Percentiles rank a stretch among this genome's conserved stretches.
These are phyloP conservation scores for Thalpophila matura DNA, from an alignment of 2,888 invertebrate species.

Conservation along the genomic window DNA sequence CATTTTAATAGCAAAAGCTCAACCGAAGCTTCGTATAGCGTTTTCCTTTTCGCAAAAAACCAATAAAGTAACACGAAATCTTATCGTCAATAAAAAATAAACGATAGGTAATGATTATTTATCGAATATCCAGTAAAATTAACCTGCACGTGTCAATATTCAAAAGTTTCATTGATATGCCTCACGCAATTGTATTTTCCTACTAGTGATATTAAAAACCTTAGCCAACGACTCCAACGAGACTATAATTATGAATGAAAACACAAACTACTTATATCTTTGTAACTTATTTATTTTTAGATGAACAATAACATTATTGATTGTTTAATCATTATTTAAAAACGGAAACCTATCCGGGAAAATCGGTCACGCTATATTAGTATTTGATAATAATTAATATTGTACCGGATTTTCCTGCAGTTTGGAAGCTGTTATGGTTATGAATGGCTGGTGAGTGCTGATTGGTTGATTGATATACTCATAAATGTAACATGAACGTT, in stretches of 20 bases:
- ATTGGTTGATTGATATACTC: slow-evolving; percentile 1
- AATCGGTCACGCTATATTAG: slow-evolving; percentile 30
- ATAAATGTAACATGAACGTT: slow-evolving; percentile 57
- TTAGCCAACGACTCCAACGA: slow-evolving; percentile 1
- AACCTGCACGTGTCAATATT: slow-evolving; percentile 23
- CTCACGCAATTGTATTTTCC: slow-evolving; percentile 42
- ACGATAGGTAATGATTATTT: slow-evolving; percentile 4
- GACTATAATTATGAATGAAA: slow-evolving; percentile 26
- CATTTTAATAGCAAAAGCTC: no score
- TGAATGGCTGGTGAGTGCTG: slow-evolving; percentile 33
- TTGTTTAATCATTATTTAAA: slow-evolving; percentile 2
- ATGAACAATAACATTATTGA: neutral
- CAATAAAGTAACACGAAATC: neutral
- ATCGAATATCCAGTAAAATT: neutral
- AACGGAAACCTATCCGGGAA: slow-evolving; percentile 24
- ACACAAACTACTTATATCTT: neutral
- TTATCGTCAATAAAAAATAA: neutral
- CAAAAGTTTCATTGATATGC: slow-evolving; percentile 43
- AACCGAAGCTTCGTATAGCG: neutral
- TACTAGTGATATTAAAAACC: no score
- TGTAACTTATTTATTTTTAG: neutral
- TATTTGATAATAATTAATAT: slow-evolving; percentile 8
- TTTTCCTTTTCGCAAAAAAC: no score
- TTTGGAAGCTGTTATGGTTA: slow-evolving; percentile 23
- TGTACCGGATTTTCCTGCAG: slow-evolving; percentile 54